Conservation (phyloP, 2,797 vertebrate species). For the Hyperoplus lanceolatus region DNA sequence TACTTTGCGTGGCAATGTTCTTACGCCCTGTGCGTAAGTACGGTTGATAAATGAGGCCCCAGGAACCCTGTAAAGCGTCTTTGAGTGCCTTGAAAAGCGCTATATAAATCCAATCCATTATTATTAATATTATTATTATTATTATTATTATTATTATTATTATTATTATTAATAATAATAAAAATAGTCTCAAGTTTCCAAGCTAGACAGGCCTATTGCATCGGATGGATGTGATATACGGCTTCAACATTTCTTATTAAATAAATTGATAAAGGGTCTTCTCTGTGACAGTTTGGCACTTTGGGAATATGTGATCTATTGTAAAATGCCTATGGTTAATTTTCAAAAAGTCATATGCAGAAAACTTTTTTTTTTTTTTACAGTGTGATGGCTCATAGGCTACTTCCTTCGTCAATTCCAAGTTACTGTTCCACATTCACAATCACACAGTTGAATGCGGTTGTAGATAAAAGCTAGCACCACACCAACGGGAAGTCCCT, state of each 20-base stretch:
- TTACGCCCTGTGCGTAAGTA: too few relatives aligned
- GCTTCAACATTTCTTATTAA: background rate
- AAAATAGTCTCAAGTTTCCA: background rate
- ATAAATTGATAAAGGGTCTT: background rate
- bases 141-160: too few relatives aligned
- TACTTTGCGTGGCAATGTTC: too few relatives aligned
- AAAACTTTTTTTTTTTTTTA: background rate
- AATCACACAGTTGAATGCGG: constrained; percentile 29
- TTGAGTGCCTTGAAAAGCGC: too few relatives aligned
- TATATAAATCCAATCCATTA: too few relatives aligned
- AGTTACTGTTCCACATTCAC: background rate
- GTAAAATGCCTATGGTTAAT: too few relatives aligned
- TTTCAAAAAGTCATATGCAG: background rate
- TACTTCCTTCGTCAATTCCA: background rate
- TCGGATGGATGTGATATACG: too few relatives aligned
- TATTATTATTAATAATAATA: too few relatives aligned
- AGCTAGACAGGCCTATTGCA: background rate
- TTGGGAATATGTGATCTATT: background rate
- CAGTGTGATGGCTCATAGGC: background rate
- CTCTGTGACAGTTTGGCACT: background rate
- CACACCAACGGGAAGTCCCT: constrained; percentile 59
- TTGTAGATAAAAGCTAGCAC: constrained; percentile 26
- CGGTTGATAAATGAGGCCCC: too few relatives aligned
- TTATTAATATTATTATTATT: too few relatives aligned
- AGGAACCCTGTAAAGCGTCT: too few relatives aligned